phyloP scores from a whole-genome alignment of 35 echinoderm and acorn worm species.

The Patiria miniata region DNA sequence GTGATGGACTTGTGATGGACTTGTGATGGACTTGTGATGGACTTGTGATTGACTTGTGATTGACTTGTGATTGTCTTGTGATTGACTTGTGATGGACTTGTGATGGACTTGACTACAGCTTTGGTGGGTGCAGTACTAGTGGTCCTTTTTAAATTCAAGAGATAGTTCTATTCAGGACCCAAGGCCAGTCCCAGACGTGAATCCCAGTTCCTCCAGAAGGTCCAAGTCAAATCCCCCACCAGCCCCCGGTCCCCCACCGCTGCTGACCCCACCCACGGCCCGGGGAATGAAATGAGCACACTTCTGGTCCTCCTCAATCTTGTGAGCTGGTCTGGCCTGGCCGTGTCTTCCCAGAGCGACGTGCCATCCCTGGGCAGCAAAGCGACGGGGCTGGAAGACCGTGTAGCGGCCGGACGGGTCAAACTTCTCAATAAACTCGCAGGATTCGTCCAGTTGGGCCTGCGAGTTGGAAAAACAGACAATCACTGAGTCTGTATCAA shows the following conservation, averaged over 20 bases:
- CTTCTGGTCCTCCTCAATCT: conserved; percentile 3
- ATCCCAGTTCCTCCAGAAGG: not conserved
- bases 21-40: too few species aligned
- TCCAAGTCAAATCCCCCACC: not conserved
- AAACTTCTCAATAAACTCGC: conserved; percentile 18
- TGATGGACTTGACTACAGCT: too few species aligned
- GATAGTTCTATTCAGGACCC: not conserved
- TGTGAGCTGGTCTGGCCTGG: conserved; percentile 6
- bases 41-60: too few species aligned
- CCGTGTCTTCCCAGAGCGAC: not conserved
- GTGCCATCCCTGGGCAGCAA: not conserved
- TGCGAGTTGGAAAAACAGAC: not conserved
- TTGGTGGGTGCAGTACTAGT: too few species aligned
- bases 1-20: too few species aligned
- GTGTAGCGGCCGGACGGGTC: not conserved
- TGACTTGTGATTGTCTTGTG: too few species aligned
- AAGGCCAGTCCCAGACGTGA: not conserved
- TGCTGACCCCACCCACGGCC: not conserved
- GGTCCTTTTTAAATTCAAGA: too few species aligned
- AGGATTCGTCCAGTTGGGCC: conserved; percentile 1
- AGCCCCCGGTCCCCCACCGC: not conserved
- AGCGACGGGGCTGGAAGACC: conserved; percentile 5
- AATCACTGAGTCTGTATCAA: too few species aligned
- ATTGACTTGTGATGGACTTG: too few species aligned
- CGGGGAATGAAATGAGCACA: not conserved